Evolutionary conservation across 2,113 vertebrate genomes (phyloP), one percentile per base, ranked within the genome.

Genomic region (Sturnus vulgaris): DNA sequence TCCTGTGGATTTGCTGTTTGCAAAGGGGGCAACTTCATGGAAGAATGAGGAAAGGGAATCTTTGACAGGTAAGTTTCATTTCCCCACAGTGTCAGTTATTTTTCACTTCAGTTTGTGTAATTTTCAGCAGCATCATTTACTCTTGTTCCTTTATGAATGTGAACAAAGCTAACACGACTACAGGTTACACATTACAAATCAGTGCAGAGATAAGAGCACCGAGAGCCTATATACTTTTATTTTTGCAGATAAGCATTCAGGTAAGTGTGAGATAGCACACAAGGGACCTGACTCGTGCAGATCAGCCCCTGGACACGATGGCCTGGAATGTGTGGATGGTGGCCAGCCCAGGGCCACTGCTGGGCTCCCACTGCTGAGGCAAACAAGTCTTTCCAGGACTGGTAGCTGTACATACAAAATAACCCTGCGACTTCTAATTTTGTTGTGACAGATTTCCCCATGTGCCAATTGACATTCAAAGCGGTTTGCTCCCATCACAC

Each of bases 311-410:
- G 4, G 30, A 8, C 33, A 11, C 0, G 0, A 15, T 17, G 22
- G 31, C n/a, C 46, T 30, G 39, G 18, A 33, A n/a, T 0, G 5
- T 3, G 1, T 3, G 0, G 0, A 27, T 37, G 28, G 8, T 0
- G 8, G 6, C 9, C 18, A 57, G 69, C 31, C 39, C 31, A 7
- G 15, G 30, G 60, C 22, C 66, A 15, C 44, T 0, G 11, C 12
- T 3, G 25, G 46, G 10, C 9, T 47, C 17, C 4, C 17, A 2
- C 30, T 7, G 7, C 33, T 52, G 18, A 44, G 33, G 46, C 37
- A 27, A 3, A 2, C 2, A 5, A 35, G 2, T 2, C 12, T 37
- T 31, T 24, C 9, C 19, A 46, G 19, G 11, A 22, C 24, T 49
- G n/a, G 27, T 7, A 40, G 55, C 19, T 42, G 19, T 28, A 25